These are phyloP conservation scores for Archivesica marissinica DNA, from an alignment of 1,140 invertebrate genomes.

Conservation along the genomic window DNA sequence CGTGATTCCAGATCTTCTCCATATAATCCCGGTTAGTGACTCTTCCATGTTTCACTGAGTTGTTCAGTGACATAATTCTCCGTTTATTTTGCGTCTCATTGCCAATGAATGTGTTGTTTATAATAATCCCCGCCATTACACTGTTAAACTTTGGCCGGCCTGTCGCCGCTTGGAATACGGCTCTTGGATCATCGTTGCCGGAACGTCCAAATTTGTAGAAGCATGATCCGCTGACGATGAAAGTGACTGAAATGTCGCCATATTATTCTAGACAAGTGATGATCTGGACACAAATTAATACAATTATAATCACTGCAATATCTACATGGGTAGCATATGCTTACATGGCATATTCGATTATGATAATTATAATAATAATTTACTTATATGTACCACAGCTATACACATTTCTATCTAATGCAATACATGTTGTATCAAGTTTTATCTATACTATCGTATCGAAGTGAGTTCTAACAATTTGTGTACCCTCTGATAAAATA, in stretches of 20 bases:
- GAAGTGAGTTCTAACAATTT: too few species aligned
- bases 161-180: conserved; percentile 94
- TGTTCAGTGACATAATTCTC: conserved; percentile 82
- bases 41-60: not conserved
- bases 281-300: too few species aligned
- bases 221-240: conserved; percentile 95
- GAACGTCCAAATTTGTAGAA: conserved; percentile 97
- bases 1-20: conserved; percentile 12
- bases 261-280: too few species aligned
- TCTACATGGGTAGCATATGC: too few species aligned
- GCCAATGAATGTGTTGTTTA: conserved; percentile 82
- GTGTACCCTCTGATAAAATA: too few species aligned
- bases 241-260: conserved; percentile 93
- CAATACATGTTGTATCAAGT: too few species aligned
- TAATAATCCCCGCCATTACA: conserved; percentile 23
- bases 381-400: too few species aligned
- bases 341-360: too few species aligned
- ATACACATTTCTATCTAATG: too few species aligned
- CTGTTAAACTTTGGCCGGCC: conserved; percentile 88
- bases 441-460: too few species aligned
- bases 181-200: conserved; percentile 93
- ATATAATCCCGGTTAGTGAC: conserved; percentile 10
- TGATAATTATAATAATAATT: too few species aligned
- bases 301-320: too few species aligned
- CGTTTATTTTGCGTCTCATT: conserved; percentile 89